Evolutionary conservation across 2,797 vertebrate species (phyloP), one percentile per base, ranked within the genome.

Genomic region (Poeciliopsis gracilis): DNA sequence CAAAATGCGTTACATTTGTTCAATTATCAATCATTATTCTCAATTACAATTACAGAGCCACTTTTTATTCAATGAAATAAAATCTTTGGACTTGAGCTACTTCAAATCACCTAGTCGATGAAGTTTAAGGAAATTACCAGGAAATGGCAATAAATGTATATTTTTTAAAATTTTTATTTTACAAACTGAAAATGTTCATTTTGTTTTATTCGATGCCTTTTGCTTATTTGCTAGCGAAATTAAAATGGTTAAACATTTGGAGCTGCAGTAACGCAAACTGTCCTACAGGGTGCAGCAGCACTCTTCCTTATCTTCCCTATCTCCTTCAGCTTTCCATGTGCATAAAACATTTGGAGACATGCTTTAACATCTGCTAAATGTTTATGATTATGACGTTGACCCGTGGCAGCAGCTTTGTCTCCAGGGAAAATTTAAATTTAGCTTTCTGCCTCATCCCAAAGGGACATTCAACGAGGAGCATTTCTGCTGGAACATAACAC

Each of bases 271-370:
- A 77, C 79, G 43, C 2, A 41, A 23, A 28, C 10, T 57, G 33
- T n/a, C 9, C 91, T 89, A 74, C 83, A 95, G 95, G 66, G 92
- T 91, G 93, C 91, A 93, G 92, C 86, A 89, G 49, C 82, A 46
- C 8, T 76, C 74, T 78, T 28, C 45, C 28, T 76, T 12, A 33
- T 71, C n/a, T 51, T 71, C 28, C 9, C 5, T 55, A 41, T 46
- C 49, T 45, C n/a, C 18, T 33, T 1, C 2, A 49, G 70, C 20
- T 2, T 13, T 77, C 23, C 33, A 78, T 59, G 4, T 76, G 28
- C 28, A 46, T 57, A 63, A 51, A 55, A 75, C 33, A 51, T 83
- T 51, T 82, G 13, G 66, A 71, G 75, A 77, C 36, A 5, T 55
- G 30, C 74, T 46, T 47, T 72, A 33, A 72, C 66, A 79, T 79